Evolutionary conservation across 2,797 vertebrate species (phyloP).

Genomic region (Muscicapa comitata): DNA sequence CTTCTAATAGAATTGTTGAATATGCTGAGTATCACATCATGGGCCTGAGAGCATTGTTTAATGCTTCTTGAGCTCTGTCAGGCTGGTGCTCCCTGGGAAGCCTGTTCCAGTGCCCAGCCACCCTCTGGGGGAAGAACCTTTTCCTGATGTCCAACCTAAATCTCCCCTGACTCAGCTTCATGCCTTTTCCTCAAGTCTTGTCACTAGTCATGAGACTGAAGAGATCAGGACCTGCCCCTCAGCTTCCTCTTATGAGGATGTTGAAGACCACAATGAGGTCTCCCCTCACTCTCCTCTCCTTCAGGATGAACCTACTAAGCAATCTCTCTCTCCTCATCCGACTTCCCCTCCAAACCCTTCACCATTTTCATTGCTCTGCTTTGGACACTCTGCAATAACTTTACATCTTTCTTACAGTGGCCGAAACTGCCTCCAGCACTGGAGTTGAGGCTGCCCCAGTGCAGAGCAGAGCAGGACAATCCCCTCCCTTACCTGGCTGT

Average conservation of each 20-base stretch:
- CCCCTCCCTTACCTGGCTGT: rapidly evolving
- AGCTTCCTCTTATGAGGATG: background rate
- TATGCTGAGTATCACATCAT: background rate
- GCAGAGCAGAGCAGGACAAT: background rate
- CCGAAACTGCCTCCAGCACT: background rate
- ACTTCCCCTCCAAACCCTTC: background rate
- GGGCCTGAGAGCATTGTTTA: background rate
- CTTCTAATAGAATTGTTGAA: background rate
- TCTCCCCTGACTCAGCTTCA: background rate
- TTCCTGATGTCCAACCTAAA: background rate
- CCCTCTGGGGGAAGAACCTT: background rate
- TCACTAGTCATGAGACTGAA: background rate
- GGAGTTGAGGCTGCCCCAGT: rapidly evolving
- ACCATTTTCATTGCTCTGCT: background rate
- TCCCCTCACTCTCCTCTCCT: background rate
- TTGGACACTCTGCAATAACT: background rate
- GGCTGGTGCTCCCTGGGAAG: background rate
- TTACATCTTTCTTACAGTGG: too few species aligned
- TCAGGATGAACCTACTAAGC: background rate
- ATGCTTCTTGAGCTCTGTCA: background rate
- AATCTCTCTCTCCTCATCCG: rapidly evolving
- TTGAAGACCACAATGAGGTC: background rate
- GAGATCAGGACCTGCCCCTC: background rate
- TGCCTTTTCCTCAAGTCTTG: background rate
- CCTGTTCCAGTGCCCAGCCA: background rate